Conservation (phyloP, 2,797 vertebrate genomes). For the Carduelis carduelis region DNA sequence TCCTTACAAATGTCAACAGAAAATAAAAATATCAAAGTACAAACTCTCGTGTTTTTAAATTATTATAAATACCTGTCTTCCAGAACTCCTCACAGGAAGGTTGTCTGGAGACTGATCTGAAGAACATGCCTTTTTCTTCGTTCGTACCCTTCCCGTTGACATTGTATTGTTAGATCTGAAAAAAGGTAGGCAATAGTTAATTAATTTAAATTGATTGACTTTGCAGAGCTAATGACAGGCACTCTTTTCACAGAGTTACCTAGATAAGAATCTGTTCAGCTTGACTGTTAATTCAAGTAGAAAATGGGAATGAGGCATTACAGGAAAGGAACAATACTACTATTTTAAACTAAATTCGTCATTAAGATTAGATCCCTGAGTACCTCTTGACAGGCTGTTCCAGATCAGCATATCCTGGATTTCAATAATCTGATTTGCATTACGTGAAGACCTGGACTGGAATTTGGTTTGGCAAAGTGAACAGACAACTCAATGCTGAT, state of each 20-base stretch:
- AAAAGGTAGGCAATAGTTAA: background rate
- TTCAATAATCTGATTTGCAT: slow-evolving; percentile 58
- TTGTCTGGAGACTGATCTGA: slow-evolving; percentile 84
- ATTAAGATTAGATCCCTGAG: slow-evolving; percentile 39
- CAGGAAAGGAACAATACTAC: background rate
- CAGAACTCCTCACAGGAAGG: slow-evolving; percentile 85
- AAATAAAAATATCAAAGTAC: background rate
- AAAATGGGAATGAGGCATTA: background rate
- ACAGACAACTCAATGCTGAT: background rate
- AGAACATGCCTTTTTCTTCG: slow-evolving; percentile 82
- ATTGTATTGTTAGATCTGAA: slow-evolving; percentile 77
- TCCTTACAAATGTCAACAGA: background rate
- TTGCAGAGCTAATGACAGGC: background rate
- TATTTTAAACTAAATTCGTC: slow-evolving; percentile 19
- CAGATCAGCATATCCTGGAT: slow-evolving; percentile 45
- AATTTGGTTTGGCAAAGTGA: background rate
- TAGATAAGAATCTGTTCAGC: background rate
- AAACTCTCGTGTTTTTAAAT: background rate
- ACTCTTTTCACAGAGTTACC: background rate
- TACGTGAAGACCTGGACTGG: slow-evolving; percentile 4
- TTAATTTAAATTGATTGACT: background rate
- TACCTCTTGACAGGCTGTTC: slow-evolving; percentile 14
- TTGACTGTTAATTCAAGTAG: background rate
- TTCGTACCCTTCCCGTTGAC: slow-evolving; percentile 79
- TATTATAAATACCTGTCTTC: slow-evolving; percentile 80